Base-by-base conservation (phyloP, 2,797 vertebrate species). In the Alectoris magna region DNA sequence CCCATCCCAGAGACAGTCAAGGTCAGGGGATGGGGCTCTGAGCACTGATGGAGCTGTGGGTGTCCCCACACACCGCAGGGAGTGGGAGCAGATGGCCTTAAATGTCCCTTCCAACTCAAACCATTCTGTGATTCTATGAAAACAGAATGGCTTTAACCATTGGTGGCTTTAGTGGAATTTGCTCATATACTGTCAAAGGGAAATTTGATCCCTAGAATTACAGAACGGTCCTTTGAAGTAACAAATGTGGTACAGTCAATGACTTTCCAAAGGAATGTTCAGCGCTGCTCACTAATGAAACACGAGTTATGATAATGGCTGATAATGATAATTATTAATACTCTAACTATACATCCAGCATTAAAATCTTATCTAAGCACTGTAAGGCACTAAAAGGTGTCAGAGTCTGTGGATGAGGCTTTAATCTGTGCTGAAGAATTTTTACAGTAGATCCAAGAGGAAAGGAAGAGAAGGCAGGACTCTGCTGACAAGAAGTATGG, bases 101-200 rank as follows among this genome's bases (percentile, higher is more conserved):
- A 21, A 56, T 21, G 55, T 56, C 55, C 31, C 31, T n/a, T 56
- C 55, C 55, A 56, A 56, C 31, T 21, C 55, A 56, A 56, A 56
- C 29, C 29, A 56, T n/a, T n/a, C 55, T n/a, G 31, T 56, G 55
- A 56, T 19, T n/a, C 55, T 56, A 21, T 56, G 72, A 93, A 93
- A 92, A 87, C 12, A 23, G 71, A 77, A 59, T 51, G 34, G 31
- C 27, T 87, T 91, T 69, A 77, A 49, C 75, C 51, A 51, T 11
- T 74, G 84, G 74, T 67, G 81, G 66, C 62, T 85, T 88, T 44
- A 71, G 64, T 84, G 71, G 91, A 87, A 31, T 94, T 91, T 91
- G 86, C 60, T 84, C 51, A 34, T 17, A 15, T 46, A 12, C 41
- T 74, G 81, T 79, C 78, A 71, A 55, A 87, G 43, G 16, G 78